Base-by-base conservation (phyloP, 37 sponge, comb jelly and placozoan species). In the Mnemiopsis leidyi region DNA sequence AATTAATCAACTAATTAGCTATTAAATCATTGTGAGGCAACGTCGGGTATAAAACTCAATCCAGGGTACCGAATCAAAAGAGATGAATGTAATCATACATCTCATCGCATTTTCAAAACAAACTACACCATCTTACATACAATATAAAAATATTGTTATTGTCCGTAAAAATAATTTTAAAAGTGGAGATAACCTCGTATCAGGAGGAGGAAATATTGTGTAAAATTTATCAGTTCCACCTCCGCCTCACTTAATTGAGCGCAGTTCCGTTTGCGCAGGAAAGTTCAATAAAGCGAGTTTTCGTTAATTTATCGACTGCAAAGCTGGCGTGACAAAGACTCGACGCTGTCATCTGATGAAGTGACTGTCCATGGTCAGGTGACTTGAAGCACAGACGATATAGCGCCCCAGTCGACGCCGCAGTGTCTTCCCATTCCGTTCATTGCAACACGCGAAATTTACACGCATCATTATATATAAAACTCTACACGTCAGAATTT, bases 401-500 rank as follows among this genome's bases (percentile, higher is more conserved):
- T n/a, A n/a, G n/a, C n/a, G n/a, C n/a, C n/a, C n/a, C n/a, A n/a
- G n/a, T n/a, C n/a, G 61, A 18, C 61, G 61, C 61, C 5, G 61
- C 61, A 48, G 61, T 48, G 9, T 5, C 5, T 48, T 48, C 61
- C 61, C 61, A 48, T 48, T 48, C 61, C 61, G 61, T 48, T 18
- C 61, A 48, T 48, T 18, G 13, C 61, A 48, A 48, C 61, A 48
- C 61, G 61, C 61, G 61, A 48, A 48, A 48, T 48, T 48, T 48
- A 48, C 61, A 48, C 61, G 61, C 13, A 48, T 48, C 61, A 48
- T 34, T 77, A 77, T 77, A 77, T 32, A 77, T 32, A 77, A 77
- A 26, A 77, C 79, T 77, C 32, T 77, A 77, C 79, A 77, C 2
- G 79, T 77, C 79, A 77, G 79, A 77, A 77, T 77, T 77, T 77